A percentile compares a stretch with the other conserved stretches of the same genome.
phyloP scores from a whole-genome alignment of 2,888 invertebrate genomes.

The Nomada hirtipes region DNA sequence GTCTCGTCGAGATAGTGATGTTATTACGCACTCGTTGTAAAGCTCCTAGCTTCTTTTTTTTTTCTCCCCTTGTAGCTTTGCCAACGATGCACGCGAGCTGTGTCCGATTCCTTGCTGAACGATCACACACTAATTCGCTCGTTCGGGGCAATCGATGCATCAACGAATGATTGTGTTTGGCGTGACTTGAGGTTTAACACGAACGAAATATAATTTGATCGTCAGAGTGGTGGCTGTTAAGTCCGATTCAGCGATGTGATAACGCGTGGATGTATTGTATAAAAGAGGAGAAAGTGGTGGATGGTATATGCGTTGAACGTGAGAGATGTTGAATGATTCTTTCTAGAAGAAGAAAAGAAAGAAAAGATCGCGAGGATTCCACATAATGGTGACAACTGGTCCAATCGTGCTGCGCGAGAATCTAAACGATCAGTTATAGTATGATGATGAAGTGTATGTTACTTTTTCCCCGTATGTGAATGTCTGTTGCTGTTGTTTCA shows the following conservation, averaged over 20 bases:
- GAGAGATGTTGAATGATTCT: constrained; percentile 39
- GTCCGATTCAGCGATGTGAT: constrained; percentile 15
- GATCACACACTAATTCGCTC: constrained; percentile 17
- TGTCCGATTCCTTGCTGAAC: constrained; percentile 49
- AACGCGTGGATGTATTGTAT: constrained; percentile 3
- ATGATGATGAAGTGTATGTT: constrained; percentile 66
- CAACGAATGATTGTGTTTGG: constrained; percentile 31
- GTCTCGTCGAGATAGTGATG: constrained; percentile 27
- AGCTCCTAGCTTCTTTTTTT: constrained; percentile 32
- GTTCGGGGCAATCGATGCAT: constrained; percentile 40
- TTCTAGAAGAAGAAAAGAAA: constrained; percentile 31
- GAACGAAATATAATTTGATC: constrained; percentile 29
- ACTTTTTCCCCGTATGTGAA: constrained; percentile 74
- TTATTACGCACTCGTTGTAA: constrained; percentile 53
- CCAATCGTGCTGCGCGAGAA: constrained; percentile 67
- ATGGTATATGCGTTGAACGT: constrained; percentile 18
- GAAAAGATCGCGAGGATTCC: constrained; percentile 46
- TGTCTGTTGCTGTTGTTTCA: constrained; percentile 80
- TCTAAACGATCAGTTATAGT: constrained; percentile 63
- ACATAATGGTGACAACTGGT: constrained; percentile 57
- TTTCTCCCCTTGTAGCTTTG: constrained; percentile 38
- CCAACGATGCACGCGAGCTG: constrained; percentile 48
- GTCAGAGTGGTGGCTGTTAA: constrained; percentile 22
- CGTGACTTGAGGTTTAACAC: constrained; percentile 26
- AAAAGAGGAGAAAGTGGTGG: constrained; percentile 24